Conservation (phyloP, 2,113 vertebrate genomes). For the Pachyramphus minor region DNA sequence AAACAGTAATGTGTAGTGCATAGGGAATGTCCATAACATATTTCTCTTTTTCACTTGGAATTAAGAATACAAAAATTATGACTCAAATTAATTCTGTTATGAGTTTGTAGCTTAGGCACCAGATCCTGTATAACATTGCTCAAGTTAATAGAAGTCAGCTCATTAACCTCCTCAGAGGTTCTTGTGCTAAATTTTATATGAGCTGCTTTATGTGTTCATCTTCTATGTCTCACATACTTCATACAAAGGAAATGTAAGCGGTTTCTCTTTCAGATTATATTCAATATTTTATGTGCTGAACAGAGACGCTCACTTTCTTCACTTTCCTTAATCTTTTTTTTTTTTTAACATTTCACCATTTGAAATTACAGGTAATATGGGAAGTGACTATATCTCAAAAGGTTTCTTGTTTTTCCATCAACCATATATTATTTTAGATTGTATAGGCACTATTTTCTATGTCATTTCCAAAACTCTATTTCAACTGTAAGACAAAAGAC, state of each 20-base stretch:
- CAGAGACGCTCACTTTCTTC: background rate
- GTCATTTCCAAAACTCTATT: background rate
- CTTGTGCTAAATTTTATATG: slow-evolving; percentile 1
- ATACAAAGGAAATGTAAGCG: background rate
- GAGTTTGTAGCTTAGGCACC: background rate
- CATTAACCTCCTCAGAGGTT: background rate
- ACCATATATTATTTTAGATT: background rate
- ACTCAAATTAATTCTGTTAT: background rate
- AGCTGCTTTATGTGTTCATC: background rate
- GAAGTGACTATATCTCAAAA: background rate
- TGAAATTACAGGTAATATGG: background rate
- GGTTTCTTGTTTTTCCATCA: background rate
- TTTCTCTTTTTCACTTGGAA: background rate
- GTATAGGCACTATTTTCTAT: background rate
- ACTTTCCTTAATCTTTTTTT: background rate
- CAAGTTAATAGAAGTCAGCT: background rate
- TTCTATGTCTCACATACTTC: background rate
- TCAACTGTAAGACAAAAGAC: background rate
- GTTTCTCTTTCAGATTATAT: background rate
- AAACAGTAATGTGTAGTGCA: background rate
- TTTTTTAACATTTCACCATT: background rate
- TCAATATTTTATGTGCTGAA: background rate
- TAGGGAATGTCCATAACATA: background rate
- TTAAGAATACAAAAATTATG: background rate
- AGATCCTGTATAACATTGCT: background rate